Base-by-base conservation (phyloP, 2,888 invertebrate species). In the Ennomos quercinarius region DNA sequence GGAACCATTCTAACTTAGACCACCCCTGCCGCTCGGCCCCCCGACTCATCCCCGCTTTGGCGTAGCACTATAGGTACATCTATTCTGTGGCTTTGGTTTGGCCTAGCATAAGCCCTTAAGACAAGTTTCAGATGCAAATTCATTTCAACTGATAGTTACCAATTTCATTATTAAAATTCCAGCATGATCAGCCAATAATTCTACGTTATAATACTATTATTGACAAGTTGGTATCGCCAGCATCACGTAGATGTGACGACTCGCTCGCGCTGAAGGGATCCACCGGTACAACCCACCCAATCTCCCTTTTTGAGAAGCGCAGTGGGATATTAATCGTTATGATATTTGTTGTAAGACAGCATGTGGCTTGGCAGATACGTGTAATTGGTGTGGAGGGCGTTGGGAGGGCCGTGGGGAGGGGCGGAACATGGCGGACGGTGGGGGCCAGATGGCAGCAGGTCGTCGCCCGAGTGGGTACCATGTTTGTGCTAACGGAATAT, bases 331-430 rank as follows among this genome's bases (percentile, higher is more conserved):
- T 87, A 87, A 89, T 87, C 91, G 89, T 88, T 91, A 90, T 86
- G 77, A 57, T 72, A 68, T 68, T 67, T 69, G 72, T 63, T 66
- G 75, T 88, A 91, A 84, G 87, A 87, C 81, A 80, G 80, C 79
- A 76, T 86, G 85, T 85, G 77, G 77, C 76, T 77, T 75, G 83
- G 74, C 77, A 77, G 81, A 78, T 81, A 80, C 78, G 73, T 80
- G 80, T 88, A 85, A 86, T 86, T 84, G 87, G 80, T 82, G 86
- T 80, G 86, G 88, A 83, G 81, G 91, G 91, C 89, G 90, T 81
- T 89, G 89, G 91, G 91, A 85, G 91, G 89, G 81, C 70, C 86
- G 76, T 79, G 77, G 89, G 90, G 91, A 84, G 90, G 91, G 81
- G 89, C 87, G 80, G 87, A 86, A 84, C 77, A 84, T 86, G 87